Base-by-base conservation (phyloP, 2,113 vertebrate species). In the Xiphorhynchus elegans region DNA sequence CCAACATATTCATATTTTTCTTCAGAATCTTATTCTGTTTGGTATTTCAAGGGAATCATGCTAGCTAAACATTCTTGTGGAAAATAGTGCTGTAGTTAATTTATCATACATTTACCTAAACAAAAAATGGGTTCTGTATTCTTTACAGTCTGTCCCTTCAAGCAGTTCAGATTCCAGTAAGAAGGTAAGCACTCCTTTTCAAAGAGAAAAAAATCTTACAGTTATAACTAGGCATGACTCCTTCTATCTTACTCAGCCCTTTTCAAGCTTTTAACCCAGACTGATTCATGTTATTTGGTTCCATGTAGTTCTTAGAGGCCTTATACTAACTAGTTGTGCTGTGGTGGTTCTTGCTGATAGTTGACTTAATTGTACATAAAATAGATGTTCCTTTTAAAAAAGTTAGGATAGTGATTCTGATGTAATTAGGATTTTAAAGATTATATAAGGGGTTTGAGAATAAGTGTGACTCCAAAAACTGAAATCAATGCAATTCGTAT, bases 91-190 rank as follows among this genome's bases (percentile, higher is more conserved):
- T 64, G 33, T 91, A 68, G 35, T 72, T 75, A 68, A 64, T 83
- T 69, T 85, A 10, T 56, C n/a, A 21, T 73, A 46, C 8, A n/a
- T 74, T 70, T 75, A 44, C n/a, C 17, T 56, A 62, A 95, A 16
- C 21, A 76, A 87, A 58, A 90, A 72, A 56, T 70, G 4, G 14
- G 5, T 90, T 95, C 29, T 96, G 5, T 91, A 2, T 93, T 91
- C 60, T 76, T 94, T 89, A 56, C 77, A 97, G 97, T 97, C 97
- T 76, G 91, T 97, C 20, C 92, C 96, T 93, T 88, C 95, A 49
- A 82, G 86, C 50, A 59, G 55, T 70, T 95, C 92, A 58, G 84
- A 95, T 53, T 72, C 93, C 47, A 72, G 14, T 84, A 95, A 93
- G 81, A 96, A 97, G 97, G 97, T 97, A 94, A 87, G 69, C 28